Evolutionary conservation across 2,797 vertebrate species (phyloP).

Genomic region (Tragopan temminckii): DNA sequence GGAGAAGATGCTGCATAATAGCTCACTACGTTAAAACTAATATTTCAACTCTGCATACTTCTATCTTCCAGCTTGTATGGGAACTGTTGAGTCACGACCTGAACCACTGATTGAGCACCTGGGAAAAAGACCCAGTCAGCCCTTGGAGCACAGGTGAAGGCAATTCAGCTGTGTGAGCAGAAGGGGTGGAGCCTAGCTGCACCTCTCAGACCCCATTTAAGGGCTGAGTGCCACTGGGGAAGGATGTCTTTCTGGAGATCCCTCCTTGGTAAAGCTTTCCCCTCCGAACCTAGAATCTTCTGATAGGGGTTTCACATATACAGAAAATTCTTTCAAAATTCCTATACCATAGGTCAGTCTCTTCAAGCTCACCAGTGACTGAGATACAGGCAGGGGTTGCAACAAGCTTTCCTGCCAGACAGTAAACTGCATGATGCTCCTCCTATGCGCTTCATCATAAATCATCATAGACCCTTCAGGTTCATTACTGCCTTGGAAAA

Average conservation of each 20-base stretch:
- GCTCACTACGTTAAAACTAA: neutral
- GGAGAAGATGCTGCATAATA: neutral
- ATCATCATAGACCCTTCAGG: neutral
- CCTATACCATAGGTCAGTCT: neutral
- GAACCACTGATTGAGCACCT: too few relatives aligned
- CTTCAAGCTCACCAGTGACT: neutral
- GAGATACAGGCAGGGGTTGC: neutral
- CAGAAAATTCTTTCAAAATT: neutral
- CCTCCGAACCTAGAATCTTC: too few relatives aligned
- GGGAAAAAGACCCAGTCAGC: too few relatives aligned
- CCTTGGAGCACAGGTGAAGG: too few relatives aligned
- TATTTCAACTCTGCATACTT: neutral
- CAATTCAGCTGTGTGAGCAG: too few relatives aligned
- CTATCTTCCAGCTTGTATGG: neutral
- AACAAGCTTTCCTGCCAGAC: neutral
- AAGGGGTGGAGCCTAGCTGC: too few relatives aligned
- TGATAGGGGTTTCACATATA: neutral
- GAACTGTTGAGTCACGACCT: too few relatives aligned
- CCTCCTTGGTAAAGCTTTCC: too few relatives aligned
- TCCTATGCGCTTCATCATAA: neutral
- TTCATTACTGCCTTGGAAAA: neutral
- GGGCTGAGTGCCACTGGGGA: too few relatives aligned
- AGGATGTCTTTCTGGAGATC: too few relatives aligned
- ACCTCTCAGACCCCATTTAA: too few relatives aligned
- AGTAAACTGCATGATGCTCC: neutral